Evolutionary conservation across 2,888 invertebrate genomes (phyloP), one percentile per base, ranked within the genome.

Genomic region (Fragum whitleyi): DNA sequence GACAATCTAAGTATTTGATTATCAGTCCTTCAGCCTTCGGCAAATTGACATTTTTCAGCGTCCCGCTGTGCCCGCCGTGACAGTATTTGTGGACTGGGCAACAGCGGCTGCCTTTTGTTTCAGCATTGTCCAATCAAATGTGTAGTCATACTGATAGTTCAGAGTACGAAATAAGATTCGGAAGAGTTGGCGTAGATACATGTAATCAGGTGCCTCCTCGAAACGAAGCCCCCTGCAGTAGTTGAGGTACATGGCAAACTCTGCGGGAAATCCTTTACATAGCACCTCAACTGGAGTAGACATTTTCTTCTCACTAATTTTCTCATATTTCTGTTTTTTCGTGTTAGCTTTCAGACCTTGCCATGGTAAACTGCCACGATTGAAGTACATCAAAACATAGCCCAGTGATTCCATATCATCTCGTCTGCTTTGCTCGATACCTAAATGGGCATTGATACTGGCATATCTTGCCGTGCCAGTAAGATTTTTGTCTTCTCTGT

Each of bases 301-400:
- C 99, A 99, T 99, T 95, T 99, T 99, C 95, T 99, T 99, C 95
- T 99, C 99, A 94, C 98, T 98, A 94, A 99, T 99, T 95, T 98
- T 97, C 94, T 99, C 99, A 94, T 99, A 99, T 94, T 99, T 99
- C 94, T 99, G 99, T 94, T 98, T 98, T 95, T 99, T 99, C 77
- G 97, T 99, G 86, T 98, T 98, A 55, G 99, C 99, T 95, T 95
- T 98, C 90, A 99, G 95, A 36, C 99, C 99, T 94, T 99, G 99
- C 99, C 99, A 99, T 2, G 99, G 98, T 91, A 99, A 95, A 87
- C 97, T 97, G 82, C 98, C 98, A 55, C 95, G 92, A 97, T 99
- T 95, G 97, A 95, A 99, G 95, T 99, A 99, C 99, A 99, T 99
- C 94, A 99, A 96, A 87, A 99, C 99, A 94, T 99, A 99, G 88